Evolutionary conservation across 2,797 vertebrate species (phyloP).

Genomic region (Propithecus perrieri): DNA sequence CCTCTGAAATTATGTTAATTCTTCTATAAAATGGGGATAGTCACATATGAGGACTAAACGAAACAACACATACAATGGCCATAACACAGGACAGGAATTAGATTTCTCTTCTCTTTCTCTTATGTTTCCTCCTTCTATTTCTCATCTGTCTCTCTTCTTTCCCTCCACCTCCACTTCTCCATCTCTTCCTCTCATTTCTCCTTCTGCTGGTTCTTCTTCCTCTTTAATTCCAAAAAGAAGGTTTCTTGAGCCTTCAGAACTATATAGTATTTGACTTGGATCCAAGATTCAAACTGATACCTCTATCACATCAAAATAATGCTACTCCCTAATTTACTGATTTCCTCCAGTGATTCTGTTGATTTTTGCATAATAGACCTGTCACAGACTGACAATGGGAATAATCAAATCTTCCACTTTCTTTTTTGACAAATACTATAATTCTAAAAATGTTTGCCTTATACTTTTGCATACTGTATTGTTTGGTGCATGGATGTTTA

Average conservation of each 20-base stretch:
- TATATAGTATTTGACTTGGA: background rate
- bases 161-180: background rate
- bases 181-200: background rate
- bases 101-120: background rate
- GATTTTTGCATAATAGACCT: background rate
- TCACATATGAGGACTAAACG: background rate
- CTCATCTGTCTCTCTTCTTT: background rate
- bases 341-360: background rate
- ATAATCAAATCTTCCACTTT: background rate
- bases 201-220: background rate
- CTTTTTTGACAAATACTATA: background rate
- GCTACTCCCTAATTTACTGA: background rate
- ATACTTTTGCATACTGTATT: background rate
- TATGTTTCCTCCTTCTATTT: background rate
- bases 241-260: background rate
- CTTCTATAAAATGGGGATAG: background rate
- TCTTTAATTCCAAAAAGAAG: constrained; percentile 10
- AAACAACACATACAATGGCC: background rate
- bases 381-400: background rate
- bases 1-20: background rate
- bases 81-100: background rate
- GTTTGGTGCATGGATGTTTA: background rate
- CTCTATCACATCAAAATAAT: background rate
- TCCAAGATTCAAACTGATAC: background rate
- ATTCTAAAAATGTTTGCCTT: background rate